These are phyloP conservation scores for Nettapus auritus DNA, from an alignment of 2,113 vertebrate genomes.

Conservation along the genomic window DNA sequence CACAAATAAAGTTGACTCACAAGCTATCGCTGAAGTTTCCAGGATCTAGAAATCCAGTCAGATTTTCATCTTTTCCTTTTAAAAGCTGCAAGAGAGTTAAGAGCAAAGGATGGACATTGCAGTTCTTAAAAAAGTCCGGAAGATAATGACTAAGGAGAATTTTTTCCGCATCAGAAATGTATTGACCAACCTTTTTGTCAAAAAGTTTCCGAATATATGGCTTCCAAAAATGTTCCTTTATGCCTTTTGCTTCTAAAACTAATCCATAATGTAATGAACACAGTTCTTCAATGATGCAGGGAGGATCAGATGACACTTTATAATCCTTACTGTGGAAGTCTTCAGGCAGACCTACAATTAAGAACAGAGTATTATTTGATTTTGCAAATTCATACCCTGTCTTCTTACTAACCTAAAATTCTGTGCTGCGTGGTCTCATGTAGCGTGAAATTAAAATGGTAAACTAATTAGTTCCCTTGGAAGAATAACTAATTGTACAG, in stretches of 20 bases:
- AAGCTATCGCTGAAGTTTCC: constrained; percentile 92
- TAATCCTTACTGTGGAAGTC: constrained; percentile 89
- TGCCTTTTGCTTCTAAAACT: constrained; percentile 94
- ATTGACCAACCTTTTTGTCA: constrained; percentile 86
- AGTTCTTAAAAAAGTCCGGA: neutral
- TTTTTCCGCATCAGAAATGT: neutral
- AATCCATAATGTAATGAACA: constrained; percentile 91
- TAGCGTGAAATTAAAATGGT: neutral
- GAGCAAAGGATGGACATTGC: neutral
- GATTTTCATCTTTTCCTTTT: constrained; percentile 89
- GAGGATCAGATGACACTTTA: constrained; percentile 79
- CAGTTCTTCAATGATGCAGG: constrained; percentile 91
- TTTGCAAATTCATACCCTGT: neutral
- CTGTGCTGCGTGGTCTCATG: neutral
- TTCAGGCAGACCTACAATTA: constrained; percentile 84
- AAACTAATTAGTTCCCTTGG: neutral
- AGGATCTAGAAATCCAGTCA: constrained; percentile 92
- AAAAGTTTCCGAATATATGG: constrained; percentile 93
- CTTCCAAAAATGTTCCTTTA: constrained; percentile 98
- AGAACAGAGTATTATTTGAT: neutral
- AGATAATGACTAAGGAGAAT: neutral
- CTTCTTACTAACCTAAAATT: neutral
- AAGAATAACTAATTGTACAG: neutral
- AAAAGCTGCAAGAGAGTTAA: constrained; percentile 81
- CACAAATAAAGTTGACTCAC: constrained; percentile 74